A percentile compares a stretch with the other conserved stretches of the same genome.
phyloP scores from a whole-genome alignment of 2,113 vertebrate species.

The Indicator indicator region DNA sequence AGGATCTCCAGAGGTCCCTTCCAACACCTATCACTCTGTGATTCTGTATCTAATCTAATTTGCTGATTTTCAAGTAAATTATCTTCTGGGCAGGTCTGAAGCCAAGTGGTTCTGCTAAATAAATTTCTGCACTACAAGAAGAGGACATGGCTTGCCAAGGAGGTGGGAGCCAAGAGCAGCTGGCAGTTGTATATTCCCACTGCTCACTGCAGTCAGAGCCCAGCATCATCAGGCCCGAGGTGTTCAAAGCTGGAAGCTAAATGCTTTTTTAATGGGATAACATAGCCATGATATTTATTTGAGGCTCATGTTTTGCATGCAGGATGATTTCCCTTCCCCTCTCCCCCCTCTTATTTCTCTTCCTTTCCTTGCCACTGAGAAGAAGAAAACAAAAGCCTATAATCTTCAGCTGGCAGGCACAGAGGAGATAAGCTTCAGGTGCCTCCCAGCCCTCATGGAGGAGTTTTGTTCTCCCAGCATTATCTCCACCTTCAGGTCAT shows the following conservation, averaged over 20 bases:
- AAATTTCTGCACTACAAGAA: background rate
- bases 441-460: background rate
- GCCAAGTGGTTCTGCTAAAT: background rate
- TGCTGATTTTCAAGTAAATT: slow-evolving; percentile 1
- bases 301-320: slow-evolving; percentile 5
- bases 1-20: background rate
- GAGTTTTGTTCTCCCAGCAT: background rate
- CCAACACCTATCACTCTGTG: background rate
- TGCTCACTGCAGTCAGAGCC: background rate
- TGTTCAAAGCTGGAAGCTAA: slow-evolving; percentile 22
- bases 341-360: background rate
- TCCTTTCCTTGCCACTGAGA: background rate
- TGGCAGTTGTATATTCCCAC: background rate
- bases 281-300: background rate
- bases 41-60: background rate
- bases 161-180: background rate
- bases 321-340: slow-evolving; percentile 44
- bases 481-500: slow-evolving; percentile 2
- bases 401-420: background rate
- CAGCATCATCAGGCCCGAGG: background rate
- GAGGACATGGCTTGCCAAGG: background rate
- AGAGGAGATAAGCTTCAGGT: background rate
- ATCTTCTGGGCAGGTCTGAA: background rate
- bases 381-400: background rate
- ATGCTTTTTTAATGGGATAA: background rate